These are phyloP conservation scores for Neodiprion pinetum DNA, from an alignment of 1,140 invertebrate genomes.

Conservation along the genomic window DNA sequence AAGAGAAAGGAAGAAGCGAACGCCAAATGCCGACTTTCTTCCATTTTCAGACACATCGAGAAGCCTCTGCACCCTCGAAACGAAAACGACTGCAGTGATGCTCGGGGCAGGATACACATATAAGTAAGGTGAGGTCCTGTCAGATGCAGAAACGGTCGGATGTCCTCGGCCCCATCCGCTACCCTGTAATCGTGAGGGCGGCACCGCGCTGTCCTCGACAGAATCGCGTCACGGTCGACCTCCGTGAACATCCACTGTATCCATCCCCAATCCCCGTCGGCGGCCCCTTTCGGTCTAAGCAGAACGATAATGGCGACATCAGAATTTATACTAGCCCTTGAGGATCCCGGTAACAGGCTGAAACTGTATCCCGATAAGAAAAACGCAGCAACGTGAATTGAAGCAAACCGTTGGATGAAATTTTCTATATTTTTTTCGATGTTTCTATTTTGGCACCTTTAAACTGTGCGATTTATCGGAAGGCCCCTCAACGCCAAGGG, in stretches of 20 bases:
- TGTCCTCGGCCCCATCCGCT: conserved; percentile 50
- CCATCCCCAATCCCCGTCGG: not conserved
- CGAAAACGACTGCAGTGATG: not conserved
- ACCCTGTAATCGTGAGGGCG: conserved; percentile 62
- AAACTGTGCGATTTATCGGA: too few relatives aligned
- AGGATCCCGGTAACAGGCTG: too few relatives aligned
- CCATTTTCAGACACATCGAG: not conserved
- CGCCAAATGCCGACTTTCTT: not conserved
- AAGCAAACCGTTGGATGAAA: too few relatives aligned
- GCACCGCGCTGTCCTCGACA: conserved; percentile 62
- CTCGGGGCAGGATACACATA: not conserved
- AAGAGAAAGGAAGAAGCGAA: too few relatives aligned
- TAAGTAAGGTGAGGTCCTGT: conserved; percentile 48
- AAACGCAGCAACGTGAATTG: too few relatives aligned
- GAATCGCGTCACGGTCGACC: conserved; percentile 58
- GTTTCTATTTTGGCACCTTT: too few relatives aligned
- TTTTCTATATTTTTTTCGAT: too few relatives aligned
- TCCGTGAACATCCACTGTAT: conserved; percentile 22
- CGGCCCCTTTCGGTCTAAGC: not conserved
- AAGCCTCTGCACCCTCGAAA: not conserved
- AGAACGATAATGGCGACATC: not conserved
- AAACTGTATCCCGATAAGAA: too few relatives aligned
- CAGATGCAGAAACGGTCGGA: conserved; percentile 59
- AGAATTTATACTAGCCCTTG: too few relatives aligned
- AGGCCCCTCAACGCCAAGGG: too few relatives aligned